Percentiles rank a stretch among this genome's conserved stretches.
Conservation (phyloP, 1,140 invertebrate species). For the Polypedilum pembai region DNA sequence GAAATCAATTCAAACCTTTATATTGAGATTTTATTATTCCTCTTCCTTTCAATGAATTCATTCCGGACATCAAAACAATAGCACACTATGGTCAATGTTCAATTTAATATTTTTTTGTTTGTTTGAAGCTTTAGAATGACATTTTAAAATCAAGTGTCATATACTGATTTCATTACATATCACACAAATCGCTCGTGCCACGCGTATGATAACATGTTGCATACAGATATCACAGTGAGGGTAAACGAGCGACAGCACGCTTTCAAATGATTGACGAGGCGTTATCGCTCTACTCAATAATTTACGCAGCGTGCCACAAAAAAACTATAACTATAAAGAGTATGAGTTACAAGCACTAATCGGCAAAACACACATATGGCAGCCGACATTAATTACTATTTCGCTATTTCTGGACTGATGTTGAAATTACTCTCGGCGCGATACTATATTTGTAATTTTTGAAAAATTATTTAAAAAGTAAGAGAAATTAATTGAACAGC, state of each 20-base stretch:
- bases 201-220: neutral
- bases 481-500: neutral
- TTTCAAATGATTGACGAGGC: constrained; percentile 1
- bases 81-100: neutral
- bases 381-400: constrained; percentile 11
- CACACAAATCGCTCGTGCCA: neutral
- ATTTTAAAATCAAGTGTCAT: neutral
- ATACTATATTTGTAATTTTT: neutral
- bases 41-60: no score
- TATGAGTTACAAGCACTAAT: no score
- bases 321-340: no score
- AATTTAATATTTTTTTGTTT: neutral
- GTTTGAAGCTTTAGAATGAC: neutral
- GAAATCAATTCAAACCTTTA: no score
- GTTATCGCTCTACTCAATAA: constrained; percentile 1
- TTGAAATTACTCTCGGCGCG: neutral
- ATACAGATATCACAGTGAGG: neutral
- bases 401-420: constrained; percentile 14
- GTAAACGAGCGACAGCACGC: neutral
- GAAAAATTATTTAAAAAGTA: neutral
- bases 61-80: no score
- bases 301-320: neutral
- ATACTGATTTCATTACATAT: neutral
- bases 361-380: neutral
- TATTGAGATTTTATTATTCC: no score